These are phyloP conservation scores for Bovichtus diacanthus DNA, from an alignment of 2,797 vertebrate genomes.

Conservation along the genomic window DNA sequence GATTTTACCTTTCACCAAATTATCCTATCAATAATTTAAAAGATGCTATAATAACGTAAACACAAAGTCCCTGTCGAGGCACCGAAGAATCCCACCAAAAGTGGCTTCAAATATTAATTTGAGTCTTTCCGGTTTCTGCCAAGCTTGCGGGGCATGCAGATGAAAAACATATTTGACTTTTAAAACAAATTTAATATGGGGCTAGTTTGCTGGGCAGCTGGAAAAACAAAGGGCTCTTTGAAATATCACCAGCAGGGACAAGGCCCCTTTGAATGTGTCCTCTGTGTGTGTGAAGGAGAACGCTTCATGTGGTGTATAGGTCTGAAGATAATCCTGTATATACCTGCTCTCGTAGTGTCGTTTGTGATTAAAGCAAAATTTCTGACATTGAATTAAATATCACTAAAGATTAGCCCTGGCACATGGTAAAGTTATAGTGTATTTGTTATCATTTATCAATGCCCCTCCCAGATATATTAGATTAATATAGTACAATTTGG, in stretches of 20 bases:
- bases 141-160: not conserved
- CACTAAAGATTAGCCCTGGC: no score
- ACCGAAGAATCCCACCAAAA: not conserved
- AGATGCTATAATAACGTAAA: not conserved
- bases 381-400: no score
- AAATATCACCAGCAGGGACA: constrained; percentile 9
- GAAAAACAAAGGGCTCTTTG: not conserved
- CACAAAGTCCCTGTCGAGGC: no score
- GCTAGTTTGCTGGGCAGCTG: not conserved
- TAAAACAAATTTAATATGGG: not conserved
- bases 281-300: not conserved
- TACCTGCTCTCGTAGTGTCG: constrained; percentile 21
- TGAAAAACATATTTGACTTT: no score
- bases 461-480: no score
- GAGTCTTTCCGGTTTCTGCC: not conserved
- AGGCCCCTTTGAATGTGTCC: constrained; percentile 1
- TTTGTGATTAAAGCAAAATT: constrained; percentile 1
- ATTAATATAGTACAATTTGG: no score
- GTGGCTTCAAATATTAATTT: not conserved
- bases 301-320: not conserved
- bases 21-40: not conserved
- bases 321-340: constrained; percentile 18
- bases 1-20: no score
- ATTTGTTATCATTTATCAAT: no score
- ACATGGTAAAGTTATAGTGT: no score